Base-by-base conservation (phyloP, 2,888 invertebrate species). In the Electrophaes corylata region DNA sequence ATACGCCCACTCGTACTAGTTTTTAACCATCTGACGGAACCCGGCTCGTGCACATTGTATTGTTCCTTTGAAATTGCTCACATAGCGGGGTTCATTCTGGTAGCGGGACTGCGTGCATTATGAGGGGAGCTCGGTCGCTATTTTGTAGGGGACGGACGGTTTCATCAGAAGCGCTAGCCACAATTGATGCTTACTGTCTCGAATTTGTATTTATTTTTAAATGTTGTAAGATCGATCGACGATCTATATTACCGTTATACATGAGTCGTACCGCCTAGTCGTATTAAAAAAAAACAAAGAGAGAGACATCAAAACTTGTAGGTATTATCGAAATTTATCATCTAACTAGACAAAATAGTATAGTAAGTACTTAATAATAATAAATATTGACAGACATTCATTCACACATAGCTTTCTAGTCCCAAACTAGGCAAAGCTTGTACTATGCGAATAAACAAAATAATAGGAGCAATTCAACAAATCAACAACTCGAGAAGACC, bases 91-190 rank as follows among this genome's bases (percentile, higher is more conserved):
- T 76, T 78, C 76, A 69, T 82, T 56, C 51, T 37, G 45, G 44
- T 49, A 40, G 74, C 82, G 77, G 83, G 85, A 81, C 82, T 79
- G 81, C 85, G 86, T 84, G 84, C 82, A 84, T 85, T 83, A 85
- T 58, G 76, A 79, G 81, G 84, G 81, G 74, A 72, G 72, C 72
- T 73, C 75, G 66, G 69, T 69, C 78, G 74, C 73, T 74, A n/a
- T n/a, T 53, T 60, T 63, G 48, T 60, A 55, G 72, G 72, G 70
- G 77, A 75, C 44, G 46, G 63, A 18, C 44, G 35, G 47, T 66
- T 55, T 62, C 45, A 62, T 62, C n/a, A n/a, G n/a, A n/a, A n/a
- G 8, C 26, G 6, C 10, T 44, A 54, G 57, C 46, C 18, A 31
- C 29, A 6, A 19, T 11, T 41, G 33, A 19, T 12, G 12, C 19